Evolutionary conservation across 2,888 invertebrate species (phyloP).

Genomic region (Sarcophaga subvicina): DNA sequence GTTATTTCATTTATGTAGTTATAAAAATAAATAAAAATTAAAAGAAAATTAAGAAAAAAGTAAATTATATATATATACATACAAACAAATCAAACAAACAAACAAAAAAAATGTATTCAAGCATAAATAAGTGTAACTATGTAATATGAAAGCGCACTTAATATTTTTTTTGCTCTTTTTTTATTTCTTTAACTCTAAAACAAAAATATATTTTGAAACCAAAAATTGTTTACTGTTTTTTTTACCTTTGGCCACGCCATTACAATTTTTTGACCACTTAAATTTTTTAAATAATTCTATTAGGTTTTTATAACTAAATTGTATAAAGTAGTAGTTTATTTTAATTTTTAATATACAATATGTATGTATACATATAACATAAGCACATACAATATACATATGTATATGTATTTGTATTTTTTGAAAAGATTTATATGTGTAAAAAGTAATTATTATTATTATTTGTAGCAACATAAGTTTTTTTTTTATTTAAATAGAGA

Average conservation of each 20-base stretch:
- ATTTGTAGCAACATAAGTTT: slow-evolving; percentile 40
- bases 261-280: slow-evolving; percentile 31
- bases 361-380: neutral
- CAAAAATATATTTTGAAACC: slow-evolving; percentile 65
- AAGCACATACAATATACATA: slow-evolving; percentile 3
- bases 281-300: slow-evolving; percentile 33
- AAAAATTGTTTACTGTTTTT: slow-evolving; percentile 60
- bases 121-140: slow-evolving; percentile 52
- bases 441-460: slow-evolving; percentile 56
- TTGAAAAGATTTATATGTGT: slow-evolving; percentile 32
- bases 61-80: slow-evolving; percentile 7
- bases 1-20: slow-evolving; percentile 11
- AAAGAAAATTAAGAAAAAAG: neutral
- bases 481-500: slow-evolving; percentile 40
- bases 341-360: slow-evolving; percentile 34
- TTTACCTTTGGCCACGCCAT: slow-evolving; percentile 62
- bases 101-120: slow-evolving; percentile 24
- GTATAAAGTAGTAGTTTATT: slow-evolving; percentile 57
- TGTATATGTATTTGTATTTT: slow-evolving; percentile 22
- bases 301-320: slow-evolving; percentile 56
- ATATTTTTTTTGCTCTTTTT: slow-evolving; percentile 40
- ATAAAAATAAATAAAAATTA: slow-evolving; percentile 28
- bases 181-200: neutral
- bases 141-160: slow-evolving; percentile 60
- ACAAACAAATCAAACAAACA: slow-evolving; percentile 10